Percentiles rank a stretch among this genome's conserved stretches.
phyloP scores from a whole-genome alignment of 2,888 invertebrate genomes.

The Drosophila barbarae region DNA sequence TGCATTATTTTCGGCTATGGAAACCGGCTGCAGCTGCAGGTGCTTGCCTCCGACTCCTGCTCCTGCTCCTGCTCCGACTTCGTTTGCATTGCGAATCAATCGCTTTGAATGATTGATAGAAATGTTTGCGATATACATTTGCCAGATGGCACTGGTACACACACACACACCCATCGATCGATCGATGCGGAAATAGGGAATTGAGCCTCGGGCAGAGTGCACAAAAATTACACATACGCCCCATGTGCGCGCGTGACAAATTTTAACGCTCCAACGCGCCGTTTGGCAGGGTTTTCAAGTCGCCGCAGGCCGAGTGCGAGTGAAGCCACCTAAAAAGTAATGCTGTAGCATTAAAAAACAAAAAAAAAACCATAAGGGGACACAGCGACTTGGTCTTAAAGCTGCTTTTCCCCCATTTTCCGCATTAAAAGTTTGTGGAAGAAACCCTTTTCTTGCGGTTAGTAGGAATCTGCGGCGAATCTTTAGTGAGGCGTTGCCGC shows the following conservation, averaged over 20 bases:
- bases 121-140: conserved; percentile 70
- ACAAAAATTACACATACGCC: conserved; percentile 58
- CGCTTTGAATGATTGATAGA: conserved; percentile 73
- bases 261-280: conserved; percentile 70
- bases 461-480: conserved; percentile 18
- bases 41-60: conserved; percentile 6
- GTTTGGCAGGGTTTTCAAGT: conserved; percentile 50
- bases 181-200: conserved; percentile 44
- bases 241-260: conserved; percentile 66
- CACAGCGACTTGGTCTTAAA: conserved; percentile 11
- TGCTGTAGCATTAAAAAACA: conserved; percentile 54
- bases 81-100: conserved; percentile 71
- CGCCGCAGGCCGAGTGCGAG: conserved; percentile 33
- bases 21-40: conserved; percentile 40
- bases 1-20: conserved; percentile 55
- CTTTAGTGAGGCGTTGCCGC: conserved; percentile 3
- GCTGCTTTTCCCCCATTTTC: conserved; percentile 2
- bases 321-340: conserved; percentile 60
- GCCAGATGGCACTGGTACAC: conserved; percentile 47
- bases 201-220: conserved; percentile 45
- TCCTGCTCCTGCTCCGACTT: conserved; percentile 21
- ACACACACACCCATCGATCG: conserved; percentile 21
- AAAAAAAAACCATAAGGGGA: conserved; percentile 53
- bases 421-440: conserved; percentile 28
- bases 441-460: conserved; percentile 38